These are phyloP conservation scores for Prunella fulvescens DNA, from an alignment of 2,113 vertebrate genomes.

Conservation along the genomic window DNA sequence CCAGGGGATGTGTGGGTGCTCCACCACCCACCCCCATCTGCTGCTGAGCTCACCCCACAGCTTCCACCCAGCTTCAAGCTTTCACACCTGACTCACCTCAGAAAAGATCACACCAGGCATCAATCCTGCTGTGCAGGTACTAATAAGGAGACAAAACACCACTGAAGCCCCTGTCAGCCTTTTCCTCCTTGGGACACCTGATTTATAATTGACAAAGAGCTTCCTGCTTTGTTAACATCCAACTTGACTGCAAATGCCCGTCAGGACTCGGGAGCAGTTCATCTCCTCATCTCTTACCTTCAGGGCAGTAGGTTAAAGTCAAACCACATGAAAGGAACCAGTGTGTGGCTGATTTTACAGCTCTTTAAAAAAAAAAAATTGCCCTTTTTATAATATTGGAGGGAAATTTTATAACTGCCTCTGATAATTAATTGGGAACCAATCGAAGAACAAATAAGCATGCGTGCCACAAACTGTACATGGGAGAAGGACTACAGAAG, in stretches of 20 bases:
- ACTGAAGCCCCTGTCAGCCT: neutral
- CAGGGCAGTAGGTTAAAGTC: slow-evolving; percentile 35
- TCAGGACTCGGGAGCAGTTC: neutral
- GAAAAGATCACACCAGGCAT: neutral
- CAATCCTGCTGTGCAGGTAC: neutral
- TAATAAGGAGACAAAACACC: slow-evolving; percentile 40
- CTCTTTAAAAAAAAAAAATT: neutral
- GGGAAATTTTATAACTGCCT: neutral
- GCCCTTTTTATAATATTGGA: neutral
- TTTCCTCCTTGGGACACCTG: slow-evolving; percentile 33
- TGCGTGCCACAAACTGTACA: neutral
- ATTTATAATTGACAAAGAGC: slow-evolving; percentile 70
- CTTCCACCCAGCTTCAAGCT: neutral
- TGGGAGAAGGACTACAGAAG: neutral
- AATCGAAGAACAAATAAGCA: slow-evolving; percentile 50
- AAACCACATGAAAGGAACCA: slow-evolving; percentile 60
- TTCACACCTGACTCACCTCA: neutral
- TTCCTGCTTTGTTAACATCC: slow-evolving; percentile 64
- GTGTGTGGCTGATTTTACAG: slow-evolving; percentile 21
- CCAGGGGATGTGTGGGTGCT: accelerated
- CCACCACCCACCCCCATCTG: accelerated
- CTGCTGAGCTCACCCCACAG: neutral
- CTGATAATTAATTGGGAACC: slow-evolving; percentile 39
- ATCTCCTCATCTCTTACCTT: slow-evolving; percentile 59
- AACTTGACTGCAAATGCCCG: neutral